Conservation (phyloP, 2,888 invertebrate genomes). For the Epirrhoe alternata region DNA sequence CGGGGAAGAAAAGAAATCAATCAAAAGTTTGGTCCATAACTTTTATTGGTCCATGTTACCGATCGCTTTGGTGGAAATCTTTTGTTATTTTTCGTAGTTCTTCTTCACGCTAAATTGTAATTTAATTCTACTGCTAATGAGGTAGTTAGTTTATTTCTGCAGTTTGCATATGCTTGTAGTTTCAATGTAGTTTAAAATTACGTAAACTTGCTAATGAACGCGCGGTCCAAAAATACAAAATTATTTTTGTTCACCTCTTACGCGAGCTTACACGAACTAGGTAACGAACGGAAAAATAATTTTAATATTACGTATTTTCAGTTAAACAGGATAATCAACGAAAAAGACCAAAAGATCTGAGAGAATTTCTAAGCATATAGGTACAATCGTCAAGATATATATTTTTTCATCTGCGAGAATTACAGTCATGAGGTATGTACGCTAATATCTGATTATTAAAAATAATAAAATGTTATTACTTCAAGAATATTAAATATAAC, state of each 20-base stretch:
- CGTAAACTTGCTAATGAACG: slow-evolving; percentile 4
- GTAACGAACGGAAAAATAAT: no score
- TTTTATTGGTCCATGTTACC: neutral
- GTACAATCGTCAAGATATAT: no score
- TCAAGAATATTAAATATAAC: no score
- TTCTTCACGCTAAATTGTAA: slow-evolving; percentile 35
- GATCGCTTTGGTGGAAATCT: neutral
- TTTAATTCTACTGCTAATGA: slow-evolving; percentile 20
- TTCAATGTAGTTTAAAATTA: slow-evolving; percentile 5
- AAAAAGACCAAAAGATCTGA: no score
- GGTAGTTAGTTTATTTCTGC: slow-evolving; percentile 18
- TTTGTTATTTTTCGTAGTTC: neutral
- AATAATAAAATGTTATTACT: no score
- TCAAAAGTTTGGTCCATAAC: neutral
- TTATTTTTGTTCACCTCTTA: neutral
- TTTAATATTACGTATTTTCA: no score
- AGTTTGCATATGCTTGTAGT: slow-evolving; percentile 2
- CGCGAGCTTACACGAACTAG: neutral
- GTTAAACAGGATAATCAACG: no score
- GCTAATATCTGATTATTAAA: no score
- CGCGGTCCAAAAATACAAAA: neutral
- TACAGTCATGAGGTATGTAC: no score
- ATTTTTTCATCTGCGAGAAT: no score
- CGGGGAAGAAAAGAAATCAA: neutral
- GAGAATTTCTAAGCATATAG: no score